Evolutionary conservation across 2,113 vertebrate species (phyloP), one percentile per base, ranked within the genome.

Genomic region (Mobula birostris): DNA sequence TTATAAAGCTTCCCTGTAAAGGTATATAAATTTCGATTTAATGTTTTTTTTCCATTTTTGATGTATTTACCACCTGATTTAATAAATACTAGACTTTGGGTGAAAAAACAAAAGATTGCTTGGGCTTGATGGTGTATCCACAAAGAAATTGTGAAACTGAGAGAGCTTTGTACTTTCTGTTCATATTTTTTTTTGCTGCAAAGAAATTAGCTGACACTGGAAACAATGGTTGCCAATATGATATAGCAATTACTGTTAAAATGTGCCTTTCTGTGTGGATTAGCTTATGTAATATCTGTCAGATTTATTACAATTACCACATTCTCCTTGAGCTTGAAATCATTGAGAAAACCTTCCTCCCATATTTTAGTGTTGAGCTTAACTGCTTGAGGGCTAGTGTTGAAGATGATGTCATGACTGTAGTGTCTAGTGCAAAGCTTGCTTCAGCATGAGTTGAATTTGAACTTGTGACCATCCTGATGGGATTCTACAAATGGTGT

Each of bases 161-260:
- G 32, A 90, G 17, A 27, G 12, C 7, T 82, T 24, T 29, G 24
- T 58, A 85, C 24, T 27, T 14, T 17, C 56, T 87, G 27, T 63
- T 63, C 12, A n/a, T 66, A n/a, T 66, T 29, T 87, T 88, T 88
- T 48, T 85, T 27, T 29, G 24, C 56, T 36, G 48, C 9, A 58
- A 29, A 58, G 21, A 85, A 85, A 29, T 85, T 56, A 85, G 19
- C 82, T 85, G 82, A 29, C 82, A 85, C 15, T 88, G 27, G 14
- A 88, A 88, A 88, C 15, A 90, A 90, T 66, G 15, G 61, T 6
- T 90, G 85, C n/a, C 61, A 90, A 36, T 90, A 63, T 66, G 61
- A 66, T 90, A 36, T 7, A n/a, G 29, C 61, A 66, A 66, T n/a
- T 90, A 32, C 4, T 90, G 61, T 17, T 32, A 19, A 88, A 66